Conservation (phyloP, 92 coral and sea anemone genomes). For the Palythoa grandis region DNA sequence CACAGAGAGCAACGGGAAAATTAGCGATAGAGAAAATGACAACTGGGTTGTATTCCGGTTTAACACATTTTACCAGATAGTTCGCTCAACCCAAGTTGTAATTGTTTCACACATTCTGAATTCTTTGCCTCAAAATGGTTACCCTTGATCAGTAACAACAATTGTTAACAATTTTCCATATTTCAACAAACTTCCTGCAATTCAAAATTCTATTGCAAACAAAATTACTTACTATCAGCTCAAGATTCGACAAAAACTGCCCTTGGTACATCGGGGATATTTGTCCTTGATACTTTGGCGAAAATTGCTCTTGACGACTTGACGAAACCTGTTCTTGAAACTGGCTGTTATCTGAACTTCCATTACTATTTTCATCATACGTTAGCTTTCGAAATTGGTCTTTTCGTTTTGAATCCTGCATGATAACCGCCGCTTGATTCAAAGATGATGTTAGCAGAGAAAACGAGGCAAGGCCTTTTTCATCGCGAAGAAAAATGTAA, state of each 20-base stretch:
- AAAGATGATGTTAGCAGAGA: background rate
- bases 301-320: background rate
- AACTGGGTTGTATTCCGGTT: too few relatives aligned
- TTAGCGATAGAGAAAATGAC: too few relatives aligned
- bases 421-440: background rate
- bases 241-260: conserved; percentile 6
- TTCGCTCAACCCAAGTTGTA: too few relatives aligned
- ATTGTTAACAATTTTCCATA: too few relatives aligned
- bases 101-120: too few relatives aligned
- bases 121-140: too few relatives aligned
- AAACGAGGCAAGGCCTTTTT: background rate
- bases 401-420: conserved; percentile 13
- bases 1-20: too few relatives aligned
- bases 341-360: background rate
- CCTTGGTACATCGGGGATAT: background rate
- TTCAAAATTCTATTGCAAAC: background rate
- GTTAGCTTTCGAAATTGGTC: background rate
- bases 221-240: background rate
- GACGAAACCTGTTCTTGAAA: background rate
- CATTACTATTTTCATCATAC: background rate
- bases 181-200: too few relatives aligned
- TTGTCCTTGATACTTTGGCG: background rate
- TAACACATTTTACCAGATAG: too few relatives aligned
- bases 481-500: background rate
- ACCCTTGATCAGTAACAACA: too few relatives aligned